A percentile compares a stretch with the other conserved stretches of the same genome.
Evolutionary conservation across 1,140 invertebrate species (phyloP).

Genomic region (Piezodorus guildinii): DNA sequence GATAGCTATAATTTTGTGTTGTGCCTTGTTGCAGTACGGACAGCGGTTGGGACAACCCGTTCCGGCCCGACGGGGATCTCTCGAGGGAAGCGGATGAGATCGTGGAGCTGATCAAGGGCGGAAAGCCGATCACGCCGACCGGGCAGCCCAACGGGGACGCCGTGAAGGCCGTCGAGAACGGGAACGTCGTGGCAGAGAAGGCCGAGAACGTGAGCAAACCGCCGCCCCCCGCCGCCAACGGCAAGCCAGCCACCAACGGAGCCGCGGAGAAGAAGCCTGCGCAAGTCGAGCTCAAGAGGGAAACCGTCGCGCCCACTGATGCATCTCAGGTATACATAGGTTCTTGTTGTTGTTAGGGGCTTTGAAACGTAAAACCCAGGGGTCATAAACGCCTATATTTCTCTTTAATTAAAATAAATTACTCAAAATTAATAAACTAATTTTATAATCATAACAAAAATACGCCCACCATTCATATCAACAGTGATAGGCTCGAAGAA

Average conservation of each 20-base stretch:
- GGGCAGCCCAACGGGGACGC: slow-evolving; percentile 23
- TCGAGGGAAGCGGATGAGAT: slow-evolving; percentile 92
- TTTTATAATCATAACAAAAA: no score
- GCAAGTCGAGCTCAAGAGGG: slow-evolving; percentile 61
- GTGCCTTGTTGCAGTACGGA: slow-evolving; percentile 60
- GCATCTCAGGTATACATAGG: slow-evolving; percentile 49
- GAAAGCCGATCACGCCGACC: slow-evolving; percentile 68
- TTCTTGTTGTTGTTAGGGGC: no score
- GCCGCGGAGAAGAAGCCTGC: slow-evolving; percentile 35
- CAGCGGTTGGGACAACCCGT: slow-evolving; percentile 93
- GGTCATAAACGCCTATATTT: no score
- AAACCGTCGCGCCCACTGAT: slow-evolving; percentile 49
- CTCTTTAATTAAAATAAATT: no score
- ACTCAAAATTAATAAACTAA: no score
- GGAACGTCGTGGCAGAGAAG: slow-evolving; percentile 26
- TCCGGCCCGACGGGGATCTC: slow-evolving; percentile 87
- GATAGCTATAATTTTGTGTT: neutral
- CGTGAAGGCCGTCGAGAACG: neutral
- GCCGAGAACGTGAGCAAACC: slow-evolving; percentile 32
- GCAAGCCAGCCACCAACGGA: slow-evolving; percentile 31
- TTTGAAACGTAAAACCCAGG: no score
- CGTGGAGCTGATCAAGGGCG: slow-evolving; percentile 83
- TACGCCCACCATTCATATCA: no score
- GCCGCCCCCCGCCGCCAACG: slow-evolving; percentile 33
- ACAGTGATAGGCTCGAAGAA: no score